Base-by-base conservation (phyloP, 2,797 vertebrate species). In the Myripristis jacobus region DNA sequence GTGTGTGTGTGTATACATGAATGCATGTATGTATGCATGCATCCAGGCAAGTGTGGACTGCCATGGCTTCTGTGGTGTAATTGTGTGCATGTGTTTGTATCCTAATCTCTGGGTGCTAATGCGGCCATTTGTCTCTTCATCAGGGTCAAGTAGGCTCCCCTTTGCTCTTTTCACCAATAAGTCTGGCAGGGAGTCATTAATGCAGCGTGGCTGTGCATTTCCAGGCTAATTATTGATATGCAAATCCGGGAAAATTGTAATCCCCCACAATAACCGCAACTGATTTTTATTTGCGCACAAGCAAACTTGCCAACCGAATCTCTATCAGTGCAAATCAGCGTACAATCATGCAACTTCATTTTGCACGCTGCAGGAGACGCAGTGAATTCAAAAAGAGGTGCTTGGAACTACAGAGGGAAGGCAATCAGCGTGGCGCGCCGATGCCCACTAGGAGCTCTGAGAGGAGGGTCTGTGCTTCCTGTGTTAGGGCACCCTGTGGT, bases 111-210 rank as follows among this genome's bases (percentile, higher is more conserved):
- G 76, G 68, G 67, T 64, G 47, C 84, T 92, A 90, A 91, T 90
- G 82, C 70, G 21, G 76, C 81, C 82, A 81, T 92, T 91, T 91
- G 88, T 92, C 73, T 82, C 83, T 67, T 85, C 73, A 66, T 38
- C 31, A 75, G 88, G 89, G 90, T 93, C 88, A 92, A 92, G 87
- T 90, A 73, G 80, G 71, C 74, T 88, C 86, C 80, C 82, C 80
- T 88, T 89, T 86, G 82, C 85, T 81, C 88, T 78, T 19, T 79
- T 85, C 72, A 38, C 53, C 66, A 77, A 22, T 74, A 78, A 79
- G 80, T 84, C 82, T 83, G 74, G 75, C 55, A 63, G n/a, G 38
- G 38, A 75, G 48, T 82, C 81, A 89, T 82, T 87, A 85, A 77
- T 51, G 50, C 61, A 13, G 18, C 43, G 65, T 68, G 31, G 48